Evolutionary conservation across 2,113 vertebrate species (phyloP), one percentile per base, ranked within the genome.

Genomic region (Ia io): DNA sequence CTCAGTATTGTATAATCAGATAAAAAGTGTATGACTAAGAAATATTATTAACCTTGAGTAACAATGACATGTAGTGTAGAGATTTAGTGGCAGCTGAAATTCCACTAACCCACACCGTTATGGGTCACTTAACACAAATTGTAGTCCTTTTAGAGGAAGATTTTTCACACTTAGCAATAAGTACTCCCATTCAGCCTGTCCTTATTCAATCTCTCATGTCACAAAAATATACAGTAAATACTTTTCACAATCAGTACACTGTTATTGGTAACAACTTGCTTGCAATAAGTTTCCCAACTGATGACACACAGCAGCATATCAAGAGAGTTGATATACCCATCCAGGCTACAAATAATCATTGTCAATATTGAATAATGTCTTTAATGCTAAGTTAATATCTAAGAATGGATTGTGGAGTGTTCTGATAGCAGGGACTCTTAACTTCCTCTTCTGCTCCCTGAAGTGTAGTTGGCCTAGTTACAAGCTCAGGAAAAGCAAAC

Each of bases 91-190:
- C 25, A 13, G 49, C 37, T n/a, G 2, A 77, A 23, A 88, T n/a
- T 87, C 56, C 14, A 77, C 25, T 86, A 78, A 63, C n/a, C 61
- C n/a, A 40, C 14, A 67, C 42, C 73, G 56, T 63, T 86, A 35
- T 23, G 61, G 65, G 82, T 96, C 88, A 70, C 35, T 20, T 84
- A 59, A 84, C 37, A 85, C 88, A 92, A 92, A 92, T 90, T 49
- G 59, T 14, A 8, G 5, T 84, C 35, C 44, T 35, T 35, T 84
- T 83, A 32, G 61, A 63, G 61, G 28, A 63, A 63, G 61, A 32
- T 63, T 63, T 63, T 63, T 63, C 61, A 32, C 61, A 30, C 12
- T 63, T n/a, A 30, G 3, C 10, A 61, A 11, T 61, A 67, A 79
- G 5, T 30, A 20, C 6, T 88, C 11, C 23, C 20, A 30, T 56